These are phyloP conservation scores for Steinernema khuongi DNA, from an alignment of 1,140 invertebrate genomes.

Conservation along the genomic window DNA sequence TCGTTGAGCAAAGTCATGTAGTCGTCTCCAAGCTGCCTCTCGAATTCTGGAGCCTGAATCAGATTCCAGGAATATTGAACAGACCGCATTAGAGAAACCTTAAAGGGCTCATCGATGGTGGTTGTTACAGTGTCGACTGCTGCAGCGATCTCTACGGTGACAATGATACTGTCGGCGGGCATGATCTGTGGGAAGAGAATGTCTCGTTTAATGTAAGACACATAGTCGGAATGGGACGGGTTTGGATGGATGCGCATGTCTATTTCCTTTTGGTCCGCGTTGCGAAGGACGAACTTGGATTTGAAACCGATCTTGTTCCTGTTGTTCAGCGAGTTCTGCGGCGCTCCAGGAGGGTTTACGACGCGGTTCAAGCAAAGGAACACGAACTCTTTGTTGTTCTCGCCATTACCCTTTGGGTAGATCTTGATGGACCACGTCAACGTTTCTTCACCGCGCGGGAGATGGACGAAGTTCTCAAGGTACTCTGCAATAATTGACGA, in stretches of 20 bases:
- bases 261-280: constrained; percentile 55
- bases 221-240: constrained; percentile 58
- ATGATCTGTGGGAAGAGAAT: constrained; percentile 57
- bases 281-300: constrained; percentile 55
- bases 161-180: constrained; percentile 54
- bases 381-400: constrained; percentile 58
- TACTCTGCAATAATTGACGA: constrained; percentile 39
- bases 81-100: constrained; percentile 22
- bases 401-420: constrained; percentile 58
- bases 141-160: constrained; percentile 58
- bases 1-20: constrained; percentile 51
- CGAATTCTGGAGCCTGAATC: constrained; percentile 28
- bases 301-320: constrained; percentile 55
- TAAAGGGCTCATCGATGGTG: constrained; percentile 32
- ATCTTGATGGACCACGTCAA: constrained; percentile 59
- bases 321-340: background rate
- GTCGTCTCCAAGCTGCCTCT: constrained; percentile 49
- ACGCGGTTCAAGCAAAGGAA: constrained; percentile 57
- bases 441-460: constrained; percentile 50
- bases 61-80: background rate
- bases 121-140: constrained; percentile 58
- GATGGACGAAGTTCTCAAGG: constrained; percentile 56
- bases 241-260: constrained; percentile 57
- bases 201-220: constrained; percentile 57
- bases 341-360: constrained; percentile 32